These are phyloP conservation scores for Hedychridium roseum DNA, from an alignment of 2,888 invertebrate species.

Conservation along the genomic window DNA sequence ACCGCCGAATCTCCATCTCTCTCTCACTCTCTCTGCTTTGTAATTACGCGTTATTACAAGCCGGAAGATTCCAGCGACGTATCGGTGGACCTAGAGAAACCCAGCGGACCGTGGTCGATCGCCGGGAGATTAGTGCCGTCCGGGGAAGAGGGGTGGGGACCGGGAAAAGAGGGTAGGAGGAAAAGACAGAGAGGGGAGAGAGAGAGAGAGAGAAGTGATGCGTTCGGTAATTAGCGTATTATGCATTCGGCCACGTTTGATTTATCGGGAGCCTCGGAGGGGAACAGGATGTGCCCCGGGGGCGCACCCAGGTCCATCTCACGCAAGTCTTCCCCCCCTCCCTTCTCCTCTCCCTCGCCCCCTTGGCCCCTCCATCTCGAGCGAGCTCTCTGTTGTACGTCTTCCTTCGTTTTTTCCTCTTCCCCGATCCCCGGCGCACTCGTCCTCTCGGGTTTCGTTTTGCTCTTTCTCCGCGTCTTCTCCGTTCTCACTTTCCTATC, in stretches of 20 bases:
- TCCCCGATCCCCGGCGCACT: constrained; percentile 7
- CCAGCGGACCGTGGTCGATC: constrained; percentile 31
- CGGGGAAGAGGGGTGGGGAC: constrained; percentile 5
- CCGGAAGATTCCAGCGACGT: no score
- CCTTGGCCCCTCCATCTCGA: constrained; percentile 1
- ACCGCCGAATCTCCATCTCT: constrained; percentile 38
- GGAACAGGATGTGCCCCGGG: constrained; percentile 46
- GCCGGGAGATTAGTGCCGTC: constrained; percentile 14
- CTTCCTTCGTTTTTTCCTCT: constrained; percentile 9
- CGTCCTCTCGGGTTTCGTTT: constrained; percentile 14
- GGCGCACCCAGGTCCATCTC: constrained; percentile 44
- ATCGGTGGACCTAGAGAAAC: constrained; percentile 39
- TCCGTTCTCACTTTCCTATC: constrained; percentile 14
- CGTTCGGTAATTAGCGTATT: constrained; percentile 48
- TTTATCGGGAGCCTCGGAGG: constrained; percentile 43
- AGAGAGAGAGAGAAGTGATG: constrained; percentile 37
- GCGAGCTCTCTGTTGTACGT: neutral
- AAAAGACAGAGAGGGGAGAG: constrained; percentile 3
- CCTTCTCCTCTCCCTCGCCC: constrained; percentile 11
- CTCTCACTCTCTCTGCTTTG: no score
- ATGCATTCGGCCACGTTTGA: constrained; percentile 47
- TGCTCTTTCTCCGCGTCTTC: constrained; percentile 9
- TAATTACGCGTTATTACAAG: no score
- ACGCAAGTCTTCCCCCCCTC: constrained; percentile 25
- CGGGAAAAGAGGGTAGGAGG: constrained; percentile 2